Conservation (phyloP, 2,888 invertebrate species). For the Pammene aurita region DNA sequence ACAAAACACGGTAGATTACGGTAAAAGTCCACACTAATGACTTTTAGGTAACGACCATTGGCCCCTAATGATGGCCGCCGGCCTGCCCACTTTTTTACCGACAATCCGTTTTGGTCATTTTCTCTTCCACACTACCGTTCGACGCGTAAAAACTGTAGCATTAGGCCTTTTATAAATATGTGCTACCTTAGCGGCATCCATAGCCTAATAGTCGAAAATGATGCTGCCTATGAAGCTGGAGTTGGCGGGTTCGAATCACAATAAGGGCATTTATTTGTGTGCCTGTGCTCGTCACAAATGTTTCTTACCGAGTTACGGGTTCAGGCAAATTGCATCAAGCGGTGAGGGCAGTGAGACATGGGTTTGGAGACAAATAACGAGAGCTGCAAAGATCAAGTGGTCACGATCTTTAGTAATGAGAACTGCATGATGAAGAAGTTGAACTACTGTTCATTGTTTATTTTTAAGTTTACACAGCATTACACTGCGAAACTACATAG, state of each 20-base stretch:
- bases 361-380: too few relatives aligned
- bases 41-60: slow-evolving; percentile 82
- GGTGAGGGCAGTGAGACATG: too few relatives aligned
- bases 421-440: too few relatives aligned
- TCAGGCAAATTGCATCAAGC: too few relatives aligned
- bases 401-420: too few relatives aligned
- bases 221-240: neutral
- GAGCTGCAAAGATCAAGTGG: too few relatives aligned
- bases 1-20: slow-evolving; percentile 65
- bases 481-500: too few relatives aligned
- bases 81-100: slow-evolving; percentile 79
- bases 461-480: too few relatives aligned
- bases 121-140: slow-evolving; percentile 44
- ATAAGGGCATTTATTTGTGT: too few relatives aligned
- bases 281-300: too few relatives aligned
- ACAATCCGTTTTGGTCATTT: slow-evolving; percentile 77
- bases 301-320: too few relatives aligned
- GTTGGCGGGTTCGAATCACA: neutral
- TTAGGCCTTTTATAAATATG: slow-evolving; percentile 10
- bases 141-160: slow-evolving; percentile 22
- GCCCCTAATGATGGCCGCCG: slow-evolving; percentile 73
- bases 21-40: slow-evolving; percentile 82
- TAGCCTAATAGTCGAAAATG: neutral
- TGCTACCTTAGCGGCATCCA: neutral
- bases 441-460: too few relatives aligned